Evolutionary conservation across 2,113 vertebrate genomes (phyloP), one percentile per base, ranked within the genome.

Genomic region (Psephotus haematonotus): DNA sequence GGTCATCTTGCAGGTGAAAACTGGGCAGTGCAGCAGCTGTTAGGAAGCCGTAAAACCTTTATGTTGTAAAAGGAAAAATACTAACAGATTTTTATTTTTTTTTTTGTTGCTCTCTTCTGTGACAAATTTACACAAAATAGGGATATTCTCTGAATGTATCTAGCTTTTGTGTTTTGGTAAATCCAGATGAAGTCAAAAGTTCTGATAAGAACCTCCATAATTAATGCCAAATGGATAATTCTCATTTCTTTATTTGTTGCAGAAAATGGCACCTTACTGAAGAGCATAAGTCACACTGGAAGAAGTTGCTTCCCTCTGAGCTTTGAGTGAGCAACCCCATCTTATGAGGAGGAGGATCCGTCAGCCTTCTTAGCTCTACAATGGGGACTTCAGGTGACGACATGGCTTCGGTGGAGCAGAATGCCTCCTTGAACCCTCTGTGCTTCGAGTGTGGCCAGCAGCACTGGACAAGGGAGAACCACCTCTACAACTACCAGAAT

Each of bases 381-480:
- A 99, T 99, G 99, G 99, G 99, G 96, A 99, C 99, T 67, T 96
- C 99, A 6, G 98, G 98, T 92, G 98, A 98, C 0, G 99, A 99
- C 94, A 98, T 99, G 96, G 98, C 98, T 86, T 96, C 96, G 2
- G 98, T 97, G 92, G 98, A 99, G 22, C 98, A 97, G 92, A 98
- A 99, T 78, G 97, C 98, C 20, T 98, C 98, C 64, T 96, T 99
- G 97, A 99, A 99, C 63, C 98, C 98, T n/a, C 96, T 99, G 95
- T 99, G 99, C 97, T 98, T 98, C 5, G 99, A 99, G 88, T 99
- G 99, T 78, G 99, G 99, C 94, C 99, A 99, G 96, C 99, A 99
- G 97, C 99, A 99, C 94, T 99, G 99, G 98, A 98, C 98, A 71
- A 98, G 98, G 97, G 99, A 99, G 97, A 99, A 99, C 97, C 99